phyloP scores from a whole-genome alignment of 2,113 vertebrate species.

The Lathamus discolor region DNA sequence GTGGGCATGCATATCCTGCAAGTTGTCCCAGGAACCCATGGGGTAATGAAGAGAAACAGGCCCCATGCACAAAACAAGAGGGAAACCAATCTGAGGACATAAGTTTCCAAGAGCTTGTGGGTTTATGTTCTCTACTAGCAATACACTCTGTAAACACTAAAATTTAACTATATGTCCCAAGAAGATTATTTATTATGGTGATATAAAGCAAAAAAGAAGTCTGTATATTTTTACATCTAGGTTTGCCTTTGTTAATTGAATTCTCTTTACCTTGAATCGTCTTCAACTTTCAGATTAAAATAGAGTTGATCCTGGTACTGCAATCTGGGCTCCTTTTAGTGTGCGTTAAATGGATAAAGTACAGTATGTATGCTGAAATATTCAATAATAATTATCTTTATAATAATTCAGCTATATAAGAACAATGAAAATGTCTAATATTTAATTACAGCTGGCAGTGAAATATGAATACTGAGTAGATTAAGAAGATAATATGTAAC shows the following conservation, averaged over 20 bases:
- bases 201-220: neutral
- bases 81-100: neutral
- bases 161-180: neutral
- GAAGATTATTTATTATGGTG: neutral
- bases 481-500: neutral
- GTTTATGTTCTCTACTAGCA: neutral
- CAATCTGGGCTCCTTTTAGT: neutral
- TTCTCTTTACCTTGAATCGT: neutral
- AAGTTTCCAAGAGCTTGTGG: neutral
- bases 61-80: neutral
- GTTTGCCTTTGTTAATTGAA: neutral
- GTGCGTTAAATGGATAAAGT: constrained; percentile 7
- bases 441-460: neutral
- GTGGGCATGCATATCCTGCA: rapidly evolving
- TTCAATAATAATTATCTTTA: constrained; percentile 4
- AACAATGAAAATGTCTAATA: neutral
- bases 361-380: constrained; percentile 2
- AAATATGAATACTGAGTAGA: neutral
- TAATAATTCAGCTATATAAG: neutral
- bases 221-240: neutral
- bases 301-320: neutral
- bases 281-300: constrained; percentile 9
- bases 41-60: neutral
- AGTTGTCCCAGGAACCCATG: neutral
- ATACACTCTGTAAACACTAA: neutral